A percentile compares a stretch with the other conserved stretches of the same genome.
Conservation (phyloP, 2,113 vertebrate genomes). For the Lonchura striata region DNA sequence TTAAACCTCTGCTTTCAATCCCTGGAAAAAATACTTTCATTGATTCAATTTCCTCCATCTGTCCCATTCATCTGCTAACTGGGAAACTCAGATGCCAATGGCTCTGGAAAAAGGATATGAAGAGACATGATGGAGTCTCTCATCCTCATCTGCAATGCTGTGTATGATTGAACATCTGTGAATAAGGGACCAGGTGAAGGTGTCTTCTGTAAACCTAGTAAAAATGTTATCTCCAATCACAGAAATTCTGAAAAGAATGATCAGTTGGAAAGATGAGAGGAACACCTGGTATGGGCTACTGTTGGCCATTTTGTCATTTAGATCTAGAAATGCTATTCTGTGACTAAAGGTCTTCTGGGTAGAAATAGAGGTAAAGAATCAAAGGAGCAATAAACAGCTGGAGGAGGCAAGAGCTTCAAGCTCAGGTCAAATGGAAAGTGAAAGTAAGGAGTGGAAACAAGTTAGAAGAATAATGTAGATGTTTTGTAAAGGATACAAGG, state of each 20-base stretch:
- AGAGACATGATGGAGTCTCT: not conserved
- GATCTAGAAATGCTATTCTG: not conserved
- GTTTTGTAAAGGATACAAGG: not conserved
- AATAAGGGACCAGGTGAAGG: not conserved
- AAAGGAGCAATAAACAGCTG: not conserved
- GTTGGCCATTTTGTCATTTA: not conserved
- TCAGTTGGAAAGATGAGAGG: accelerated
- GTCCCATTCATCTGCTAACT: not conserved
- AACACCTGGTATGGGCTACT: not conserved
- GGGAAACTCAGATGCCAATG: not conserved
- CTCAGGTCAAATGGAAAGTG: not conserved
- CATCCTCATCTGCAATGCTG: not conserved
- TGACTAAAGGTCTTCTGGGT: not conserved
- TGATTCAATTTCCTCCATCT: not conserved
- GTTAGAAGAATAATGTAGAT: not conserved
- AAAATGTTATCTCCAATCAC: not conserved
- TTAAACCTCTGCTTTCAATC: not conserved
- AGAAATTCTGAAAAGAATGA: not conserved
- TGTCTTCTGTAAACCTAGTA: not conserved
- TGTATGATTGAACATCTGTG: not conserved
- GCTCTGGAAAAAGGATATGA: not conserved
- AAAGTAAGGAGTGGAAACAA: not conserved
- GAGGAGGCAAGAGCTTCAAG: not conserved
- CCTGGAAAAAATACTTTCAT: not conserved
- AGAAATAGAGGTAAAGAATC: not conserved